Evolutionary conservation across 1,140 invertebrate genomes (phyloP), one percentile per base, ranked within the genome.

Genomic region (Drosophila nigrodunni): DNA sequence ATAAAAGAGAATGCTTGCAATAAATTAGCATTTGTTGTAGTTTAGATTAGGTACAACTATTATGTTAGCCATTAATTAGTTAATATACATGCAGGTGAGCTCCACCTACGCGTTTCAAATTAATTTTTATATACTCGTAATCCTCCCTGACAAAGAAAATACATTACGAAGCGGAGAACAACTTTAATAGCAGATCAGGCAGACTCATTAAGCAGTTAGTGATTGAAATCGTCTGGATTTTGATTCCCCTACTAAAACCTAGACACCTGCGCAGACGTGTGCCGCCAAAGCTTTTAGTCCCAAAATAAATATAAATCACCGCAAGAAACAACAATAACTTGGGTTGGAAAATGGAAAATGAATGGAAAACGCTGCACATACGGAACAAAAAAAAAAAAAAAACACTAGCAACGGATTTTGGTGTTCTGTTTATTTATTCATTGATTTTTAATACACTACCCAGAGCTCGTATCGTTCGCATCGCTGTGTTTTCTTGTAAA

Each of bases 361-460:
- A 74, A 75, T 64, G 73, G 57, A 75, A 75, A 75, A 75, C 71
- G 73, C 73, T 65, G 67, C 59, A 71, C 58, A 70, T 60, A 59
- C 34, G 9, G 55, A 67, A 35, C 25, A 4, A 30, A 25, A 25
- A 25, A 3, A 15, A 15, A 15, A 15, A 15, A 15, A 15, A 6
- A 44, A 66, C 37, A 65, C 54, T 11, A 44, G 59, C 69, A 65
- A 46, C 65, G 44, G 43, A 41, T 69, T 66, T 62, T 41, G 54
- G 55, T 47, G 64, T 85, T 81, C 75, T 87, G 85, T 88, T 88
- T 88, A 89, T 88, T 89, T 89, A 83, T 88, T 88, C 85, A 88
- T 89, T 72, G 80, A 89, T 88, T 89, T 75, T 88, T 80, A 77
- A 83, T 87, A 79, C 80, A 79, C 83, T 82, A 65, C 52, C 50